Conservation (phyloP, 2,113 vertebrate species). For the Glaucidium brasilianum region DNA sequence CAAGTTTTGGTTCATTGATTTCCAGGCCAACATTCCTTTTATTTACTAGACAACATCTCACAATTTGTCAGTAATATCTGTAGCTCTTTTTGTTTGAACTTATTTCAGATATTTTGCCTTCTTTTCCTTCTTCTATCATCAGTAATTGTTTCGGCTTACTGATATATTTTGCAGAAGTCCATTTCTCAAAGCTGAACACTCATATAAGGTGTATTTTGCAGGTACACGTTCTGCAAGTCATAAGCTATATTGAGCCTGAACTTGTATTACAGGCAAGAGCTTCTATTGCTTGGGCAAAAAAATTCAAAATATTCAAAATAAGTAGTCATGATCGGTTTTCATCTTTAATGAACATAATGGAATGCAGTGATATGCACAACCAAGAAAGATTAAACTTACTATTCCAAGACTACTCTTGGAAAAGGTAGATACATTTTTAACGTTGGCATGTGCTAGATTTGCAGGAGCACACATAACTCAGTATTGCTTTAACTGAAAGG, state of each 20-base stretch:
- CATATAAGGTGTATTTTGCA: neutral
- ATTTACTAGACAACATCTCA: neutral
- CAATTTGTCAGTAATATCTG: neutral
- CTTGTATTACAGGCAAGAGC: neutral
- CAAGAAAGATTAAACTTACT: neutral
- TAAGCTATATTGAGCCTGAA: neutral
- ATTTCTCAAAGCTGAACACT: neutral
- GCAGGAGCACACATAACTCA: neutral
- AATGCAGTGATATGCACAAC: neutral
- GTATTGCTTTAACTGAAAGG: neutral
- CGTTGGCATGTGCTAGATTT: neutral
- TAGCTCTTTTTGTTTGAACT: neutral
- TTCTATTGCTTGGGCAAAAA: neutral
- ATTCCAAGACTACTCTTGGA: neutral
- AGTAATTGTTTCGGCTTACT: neutral
- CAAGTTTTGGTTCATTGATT: slow-evolving; percentile 33
- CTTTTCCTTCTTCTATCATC: neutral
- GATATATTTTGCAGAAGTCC: neutral
- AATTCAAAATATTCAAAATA: neutral
- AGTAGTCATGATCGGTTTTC: neutral
- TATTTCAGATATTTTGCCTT: neutral
- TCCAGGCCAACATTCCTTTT: neutral
- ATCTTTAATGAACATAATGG: neutral
- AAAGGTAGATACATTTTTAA: neutral
- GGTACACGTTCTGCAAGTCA: neutral